Conservation (phyloP, 2,888 invertebrate genomes). For the Bellardia pandia region DNA sequence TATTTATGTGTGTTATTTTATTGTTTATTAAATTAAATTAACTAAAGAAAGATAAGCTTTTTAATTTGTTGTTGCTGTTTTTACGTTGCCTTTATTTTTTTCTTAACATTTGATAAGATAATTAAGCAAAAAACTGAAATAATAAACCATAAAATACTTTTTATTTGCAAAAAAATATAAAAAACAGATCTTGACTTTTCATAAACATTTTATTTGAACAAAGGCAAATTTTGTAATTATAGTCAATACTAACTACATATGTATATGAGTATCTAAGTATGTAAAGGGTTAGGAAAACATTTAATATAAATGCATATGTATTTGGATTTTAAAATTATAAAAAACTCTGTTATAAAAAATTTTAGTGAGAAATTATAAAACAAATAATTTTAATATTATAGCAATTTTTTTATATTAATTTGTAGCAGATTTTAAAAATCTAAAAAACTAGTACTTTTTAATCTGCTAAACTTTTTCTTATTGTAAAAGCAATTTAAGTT, state of each 20-base stretch:
- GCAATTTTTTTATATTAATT: no score
- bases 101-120: conserved; percentile 65
- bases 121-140: conserved; percentile 54
- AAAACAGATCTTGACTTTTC: neutral
- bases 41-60: conserved; percentile 62
- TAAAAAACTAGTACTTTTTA: no score
- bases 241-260: neutral
- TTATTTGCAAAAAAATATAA: conserved; percentile 45
- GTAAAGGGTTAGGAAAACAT: neutral
- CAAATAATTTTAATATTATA: no score
- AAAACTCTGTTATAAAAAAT: neutral
- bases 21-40: conserved; percentile 65
- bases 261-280: no score
- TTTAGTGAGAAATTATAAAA: no score
- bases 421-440: no score
- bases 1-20: conserved; percentile 32
- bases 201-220: neutral
- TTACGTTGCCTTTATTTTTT: conserved; percentile 26
- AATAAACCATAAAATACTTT: conserved; percentile 53
- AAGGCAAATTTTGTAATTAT: conserved; percentile 12
- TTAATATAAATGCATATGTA: no score
- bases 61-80: conserved; percentile 22
- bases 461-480: no score
- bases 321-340: neutral
- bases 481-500: no score